These are phyloP conservation scores for Turritopsis rubra DNA, from an alignment of 30 jellyfish, hydroid and myxozoan species.

Conservation along the genomic window DNA sequence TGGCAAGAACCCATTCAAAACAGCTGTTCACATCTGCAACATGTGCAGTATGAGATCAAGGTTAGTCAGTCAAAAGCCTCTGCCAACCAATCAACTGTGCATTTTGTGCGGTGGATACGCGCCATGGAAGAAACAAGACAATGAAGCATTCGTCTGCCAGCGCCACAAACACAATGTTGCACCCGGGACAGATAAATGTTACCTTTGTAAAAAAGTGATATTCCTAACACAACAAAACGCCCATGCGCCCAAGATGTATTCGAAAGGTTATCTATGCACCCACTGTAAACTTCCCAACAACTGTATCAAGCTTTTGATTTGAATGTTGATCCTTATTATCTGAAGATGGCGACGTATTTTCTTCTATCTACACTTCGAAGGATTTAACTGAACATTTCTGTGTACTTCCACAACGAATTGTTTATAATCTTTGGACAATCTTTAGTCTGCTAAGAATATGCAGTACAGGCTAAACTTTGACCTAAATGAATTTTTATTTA, in stretches of 20 bases:
- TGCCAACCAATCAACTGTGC: slow-evolving; percentile 45
- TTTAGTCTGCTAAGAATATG: no score
- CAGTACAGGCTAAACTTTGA: no score
- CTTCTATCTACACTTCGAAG: no score
- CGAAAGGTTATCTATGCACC: background rate
- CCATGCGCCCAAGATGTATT: background rate
- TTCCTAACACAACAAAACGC: slow-evolving; percentile 37
- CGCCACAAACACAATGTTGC: slow-evolving; percentile 40
- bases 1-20: slow-evolving; percentile 31
- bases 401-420: no score
- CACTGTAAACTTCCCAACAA: background rate
- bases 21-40: slow-evolving; percentile 54
- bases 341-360: no score
- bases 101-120: slow-evolving; percentile 45
- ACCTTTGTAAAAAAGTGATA: slow-evolving; percentile 40
- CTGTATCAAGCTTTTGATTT: background rate
- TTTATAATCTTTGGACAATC: no score
- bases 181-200: slow-evolving; percentile 66
- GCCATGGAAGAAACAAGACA: slow-evolving; percentile 40
- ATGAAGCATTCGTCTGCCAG: slow-evolving; percentile 59
- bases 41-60: slow-evolving; percentile 38
- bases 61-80: slow-evolving; percentile 45
- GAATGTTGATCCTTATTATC: no score
- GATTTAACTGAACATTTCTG: no score
- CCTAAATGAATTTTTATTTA: no score